Evolutionary conservation across 2,888 invertebrate genomes (phyloP).

Genomic region (Drosophila kanekoi): DNA sequence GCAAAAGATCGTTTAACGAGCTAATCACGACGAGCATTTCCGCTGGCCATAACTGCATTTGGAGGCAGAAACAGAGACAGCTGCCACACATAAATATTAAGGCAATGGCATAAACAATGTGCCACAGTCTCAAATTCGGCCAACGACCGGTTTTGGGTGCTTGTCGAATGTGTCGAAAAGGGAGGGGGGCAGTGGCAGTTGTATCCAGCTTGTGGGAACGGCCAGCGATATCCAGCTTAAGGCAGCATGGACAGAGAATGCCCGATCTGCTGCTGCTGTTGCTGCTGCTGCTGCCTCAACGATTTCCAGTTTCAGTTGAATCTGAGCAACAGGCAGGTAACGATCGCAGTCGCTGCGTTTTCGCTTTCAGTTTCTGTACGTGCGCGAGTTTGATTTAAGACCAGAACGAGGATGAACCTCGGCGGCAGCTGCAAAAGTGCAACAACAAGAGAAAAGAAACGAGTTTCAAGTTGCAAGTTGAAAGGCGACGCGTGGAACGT

Average conservation of each 20-base stretch:
- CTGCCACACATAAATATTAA: conserved; percentile 65
- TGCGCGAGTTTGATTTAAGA: conserved; percentile 56
- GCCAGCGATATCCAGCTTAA: conserved; percentile 66
- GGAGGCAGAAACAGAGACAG: conserved; percentile 33
- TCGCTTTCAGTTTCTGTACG: conserved; percentile 59
- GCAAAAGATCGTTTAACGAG: conserved; percentile 48
- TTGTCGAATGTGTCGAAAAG: conserved; percentile 7
- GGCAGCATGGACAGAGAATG: conserved; percentile 37
- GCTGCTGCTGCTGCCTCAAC: conserved; percentile 41
- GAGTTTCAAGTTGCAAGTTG: conserved; percentile 66
- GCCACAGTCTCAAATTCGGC: conserved; percentile 74
- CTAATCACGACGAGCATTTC: conserved; percentile 51
- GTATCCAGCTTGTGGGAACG: conserved; percentile 71
- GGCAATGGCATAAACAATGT: conserved; percentile 66
- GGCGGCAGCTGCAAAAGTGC: conserved; percentile 77
- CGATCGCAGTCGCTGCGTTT: conserved; percentile 54
- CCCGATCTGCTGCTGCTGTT: conserved; percentile 15
- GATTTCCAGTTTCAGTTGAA: conserved; percentile 82
- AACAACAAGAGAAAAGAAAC: conserved; percentile 46
- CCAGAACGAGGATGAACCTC: conserved; percentile 66
- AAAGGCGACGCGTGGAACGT: conserved; percentile 42
- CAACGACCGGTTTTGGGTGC: conserved; percentile 65
- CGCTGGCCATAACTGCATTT: conserved; percentile 30
- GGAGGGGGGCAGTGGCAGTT: not conserved
- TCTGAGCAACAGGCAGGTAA: conserved; percentile 73